Evolutionary conservation across 53 echinoderm and acorn worm species (phyloP).

Genomic region (Mesocentrotus franciscanus): DNA sequence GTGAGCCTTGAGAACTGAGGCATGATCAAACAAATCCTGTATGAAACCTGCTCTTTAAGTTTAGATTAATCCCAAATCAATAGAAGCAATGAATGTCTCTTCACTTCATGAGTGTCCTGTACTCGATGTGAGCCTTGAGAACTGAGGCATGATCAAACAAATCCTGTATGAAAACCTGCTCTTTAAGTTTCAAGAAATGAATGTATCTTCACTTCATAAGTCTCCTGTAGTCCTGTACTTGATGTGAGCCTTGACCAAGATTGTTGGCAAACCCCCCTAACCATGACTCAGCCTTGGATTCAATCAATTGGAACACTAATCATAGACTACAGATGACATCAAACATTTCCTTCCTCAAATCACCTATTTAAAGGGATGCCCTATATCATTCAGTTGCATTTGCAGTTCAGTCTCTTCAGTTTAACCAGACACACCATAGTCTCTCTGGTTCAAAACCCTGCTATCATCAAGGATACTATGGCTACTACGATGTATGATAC

Average conservation of each 20-base stretch:
- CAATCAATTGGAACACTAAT: conserved; percentile 7
- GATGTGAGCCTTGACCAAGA: background rate
- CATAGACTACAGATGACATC: conserved; percentile 43
- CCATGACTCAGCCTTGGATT: background rate
- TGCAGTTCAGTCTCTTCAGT: background rate
- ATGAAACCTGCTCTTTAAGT: background rate
- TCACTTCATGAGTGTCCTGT: too few relatives aligned
- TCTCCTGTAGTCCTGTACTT: too few relatives aligned
- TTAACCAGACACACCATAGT: background rate
- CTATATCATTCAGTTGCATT: background rate
- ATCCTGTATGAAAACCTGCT: background rate
- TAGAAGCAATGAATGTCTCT: background rate
- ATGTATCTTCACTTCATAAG: too few relatives aligned
- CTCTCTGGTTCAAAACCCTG: too few relatives aligned
- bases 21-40: background rate
- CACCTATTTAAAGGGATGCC: conserved; percentile 37
- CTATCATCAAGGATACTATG: too few relatives aligned
- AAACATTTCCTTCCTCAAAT: conserved; percentile 45
- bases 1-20: background rate
- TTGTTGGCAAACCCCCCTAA: background rate
- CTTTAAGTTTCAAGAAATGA: background rate
- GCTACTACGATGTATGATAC: too few relatives aligned
- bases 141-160: conserved; percentile 17
- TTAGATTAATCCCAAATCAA: background rate
- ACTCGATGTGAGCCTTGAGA: background rate